Percentiles rank a stretch among this genome's conserved stretches.
Conservation (phyloP, 2,888 invertebrate species). For the Archips crataeganus region DNA sequence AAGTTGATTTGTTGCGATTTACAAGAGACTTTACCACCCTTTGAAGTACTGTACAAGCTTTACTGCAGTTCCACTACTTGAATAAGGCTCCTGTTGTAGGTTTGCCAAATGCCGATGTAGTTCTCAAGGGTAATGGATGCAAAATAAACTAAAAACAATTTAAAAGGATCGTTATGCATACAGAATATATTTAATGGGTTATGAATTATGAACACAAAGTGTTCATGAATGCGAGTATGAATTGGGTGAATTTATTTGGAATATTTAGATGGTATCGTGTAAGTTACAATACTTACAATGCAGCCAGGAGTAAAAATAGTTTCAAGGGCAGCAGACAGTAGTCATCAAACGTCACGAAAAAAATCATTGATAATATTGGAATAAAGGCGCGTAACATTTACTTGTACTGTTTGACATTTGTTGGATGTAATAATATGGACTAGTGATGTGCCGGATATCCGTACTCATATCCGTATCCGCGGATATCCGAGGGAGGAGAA, state of each 20-base stretch:
- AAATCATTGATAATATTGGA: background rate
- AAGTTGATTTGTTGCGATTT: background rate
- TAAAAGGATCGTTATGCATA: conserved; percentile 8
- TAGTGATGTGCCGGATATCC: too few species aligned
- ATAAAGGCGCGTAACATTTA: background rate
- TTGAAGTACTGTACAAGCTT: background rate
- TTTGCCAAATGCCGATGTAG: conserved; percentile 6
- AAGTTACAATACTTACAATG: conserved; percentile 11
- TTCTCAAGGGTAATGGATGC: conserved; percentile 24
- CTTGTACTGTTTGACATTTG: background rate
- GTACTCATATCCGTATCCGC: too few species aligned
- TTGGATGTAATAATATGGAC: background rate
- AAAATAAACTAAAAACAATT: conserved; percentile 3
- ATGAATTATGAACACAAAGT: conserved; percentile 1
- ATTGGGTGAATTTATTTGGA: conserved; percentile 24
- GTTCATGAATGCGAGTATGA: background rate
- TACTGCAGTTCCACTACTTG: background rate
- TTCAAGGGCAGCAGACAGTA: conserved; percentile 15
- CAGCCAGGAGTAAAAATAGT: conserved; percentile 24
- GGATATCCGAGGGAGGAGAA: too few species aligned
- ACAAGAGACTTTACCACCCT: background rate
- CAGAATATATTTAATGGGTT: background rate
- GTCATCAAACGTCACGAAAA: background rate
- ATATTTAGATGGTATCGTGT: conserved; percentile 2
- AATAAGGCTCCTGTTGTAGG: conserved; percentile 2